Percentiles rank a stretch among this genome's conserved stretches.
These are phyloP conservation scores for Nycticryphes semicollaris DNA, from an alignment of 2,113 vertebrate species.

Conservation along the genomic window DNA sequence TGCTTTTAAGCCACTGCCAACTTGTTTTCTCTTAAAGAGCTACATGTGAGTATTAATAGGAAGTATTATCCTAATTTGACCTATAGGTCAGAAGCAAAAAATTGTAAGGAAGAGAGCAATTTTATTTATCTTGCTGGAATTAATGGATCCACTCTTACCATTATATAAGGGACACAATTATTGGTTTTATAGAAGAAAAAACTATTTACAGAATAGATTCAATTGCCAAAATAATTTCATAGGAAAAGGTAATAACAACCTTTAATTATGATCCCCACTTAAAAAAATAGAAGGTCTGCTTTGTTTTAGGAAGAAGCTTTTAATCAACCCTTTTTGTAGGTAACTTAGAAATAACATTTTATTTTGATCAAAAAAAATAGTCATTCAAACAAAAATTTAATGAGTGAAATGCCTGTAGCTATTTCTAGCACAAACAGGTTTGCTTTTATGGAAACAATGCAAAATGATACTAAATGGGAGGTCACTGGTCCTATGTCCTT, in stretches of 20 bases:
- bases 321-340: not conserved
- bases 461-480: slow-evolving; percentile 6
- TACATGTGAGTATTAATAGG: not conserved
- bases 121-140: not conserved
- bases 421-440: not conserved
- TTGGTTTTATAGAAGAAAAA: not conserved
- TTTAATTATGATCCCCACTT: not conserved
- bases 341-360: not conserved
- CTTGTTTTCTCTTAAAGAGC: not conserved
- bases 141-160: not conserved
- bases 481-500: not conserved
- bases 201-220: not conserved
- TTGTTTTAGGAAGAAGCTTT: slow-evolving; percentile 16
- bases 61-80: not conserved
- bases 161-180: not conserved
- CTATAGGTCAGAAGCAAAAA: not conserved
- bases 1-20: not conserved
- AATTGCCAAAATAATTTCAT: not conserved
- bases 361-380: slow-evolving; percentile 13
- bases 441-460: slow-evolving; percentile 4
- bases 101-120: not conserved
- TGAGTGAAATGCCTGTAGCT: not conserved
- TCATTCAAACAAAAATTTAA: slow-evolving; percentile 1
- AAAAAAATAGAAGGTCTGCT: not conserved
- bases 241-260: not conserved